Conservation (phyloP, 2,888 invertebrate species). For the Eilema sororculum region DNA sequence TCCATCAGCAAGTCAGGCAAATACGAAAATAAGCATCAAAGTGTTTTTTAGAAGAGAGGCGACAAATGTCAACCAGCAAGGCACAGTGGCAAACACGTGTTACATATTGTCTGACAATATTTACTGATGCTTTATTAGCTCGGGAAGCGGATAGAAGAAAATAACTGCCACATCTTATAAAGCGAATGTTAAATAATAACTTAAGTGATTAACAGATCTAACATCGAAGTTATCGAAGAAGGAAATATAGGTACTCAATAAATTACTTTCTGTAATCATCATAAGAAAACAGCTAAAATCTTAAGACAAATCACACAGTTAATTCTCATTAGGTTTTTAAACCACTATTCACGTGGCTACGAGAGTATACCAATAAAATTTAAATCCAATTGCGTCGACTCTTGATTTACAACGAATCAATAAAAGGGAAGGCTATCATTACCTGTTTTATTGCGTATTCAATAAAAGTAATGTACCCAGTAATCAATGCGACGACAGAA, state of each 20-base stretch:
- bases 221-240: constrained; percentile 50
- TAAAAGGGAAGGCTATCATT: constrained; percentile 84
- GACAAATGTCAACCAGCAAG: constrained; percentile 81
- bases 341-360: constrained; percentile 73
- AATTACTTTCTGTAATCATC: constrained; percentile 12
- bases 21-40: constrained; percentile 86
- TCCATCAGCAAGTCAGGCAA: constrained; percentile 80
- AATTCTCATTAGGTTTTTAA: constrained; percentile 74
- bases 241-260: constrained; percentile 26
- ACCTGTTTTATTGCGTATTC: constrained; percentile 81
- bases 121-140: constrained; percentile 82
- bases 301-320: constrained; percentile 51
- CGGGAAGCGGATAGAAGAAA: constrained; percentile 72
- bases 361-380: constrained; percentile 81
- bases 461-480: constrained; percentile 83
- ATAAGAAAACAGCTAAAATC: constrained; percentile 19
- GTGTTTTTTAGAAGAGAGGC: constrained; percentile 83
- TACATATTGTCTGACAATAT: constrained; percentile 85
- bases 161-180: constrained; percentile 69
- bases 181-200: constrained; percentile 68
- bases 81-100: constrained; percentile 83
- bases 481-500: constrained; percentile 68
- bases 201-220: constrained; percentile 65
- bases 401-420: constrained; percentile 86
- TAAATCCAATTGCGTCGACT: constrained; percentile 82